Evolutionary conservation across 2,797 vertebrate genomes (phyloP).

Genomic region (Calcarius lapponicus): DNA sequence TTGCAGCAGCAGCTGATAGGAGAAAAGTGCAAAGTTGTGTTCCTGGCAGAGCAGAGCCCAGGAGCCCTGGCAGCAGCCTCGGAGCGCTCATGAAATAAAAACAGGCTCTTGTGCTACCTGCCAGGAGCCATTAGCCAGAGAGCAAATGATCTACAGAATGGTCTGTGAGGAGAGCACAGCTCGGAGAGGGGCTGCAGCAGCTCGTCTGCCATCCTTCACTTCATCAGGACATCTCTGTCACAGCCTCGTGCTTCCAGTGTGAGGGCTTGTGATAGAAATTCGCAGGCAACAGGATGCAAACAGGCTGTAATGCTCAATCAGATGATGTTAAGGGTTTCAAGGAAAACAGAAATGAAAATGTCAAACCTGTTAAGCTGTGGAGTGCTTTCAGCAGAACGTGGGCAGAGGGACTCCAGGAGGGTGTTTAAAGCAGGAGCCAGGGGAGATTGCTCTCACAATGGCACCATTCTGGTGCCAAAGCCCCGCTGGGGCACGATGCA

Average conservation of each 20-base stretch:
- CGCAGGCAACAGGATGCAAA: conserved; percentile 31
- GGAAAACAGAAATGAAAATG: conserved; percentile 59
- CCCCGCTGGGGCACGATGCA: background rate
- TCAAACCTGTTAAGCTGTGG: conserved; percentile 47
- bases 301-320: conserved; percentile 43
- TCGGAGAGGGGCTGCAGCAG: background rate
- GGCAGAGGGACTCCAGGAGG: conserved; percentile 54
- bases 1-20: background rate
- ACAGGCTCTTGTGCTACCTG: background rate
- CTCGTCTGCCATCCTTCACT: conserved; percentile 20
- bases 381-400: conserved; percentile 33
- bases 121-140: conserved; percentile 27
- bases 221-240: conserved; percentile 6
- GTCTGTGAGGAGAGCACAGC: background rate
- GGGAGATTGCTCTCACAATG: conserved; percentile 42
- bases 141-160: background rate
- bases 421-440: conserved; percentile 56
- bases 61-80: background rate
- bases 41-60: background rate
- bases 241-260: background rate
- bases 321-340: conserved; percentile 54
- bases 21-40: background rate
- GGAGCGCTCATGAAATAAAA: background rate
- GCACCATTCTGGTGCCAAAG: background rate
- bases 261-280: background rate